These are phyloP conservation scores for Motacilla alba DNA, from an alignment of 2,113 vertebrate genomes.

Conservation along the genomic window DNA sequence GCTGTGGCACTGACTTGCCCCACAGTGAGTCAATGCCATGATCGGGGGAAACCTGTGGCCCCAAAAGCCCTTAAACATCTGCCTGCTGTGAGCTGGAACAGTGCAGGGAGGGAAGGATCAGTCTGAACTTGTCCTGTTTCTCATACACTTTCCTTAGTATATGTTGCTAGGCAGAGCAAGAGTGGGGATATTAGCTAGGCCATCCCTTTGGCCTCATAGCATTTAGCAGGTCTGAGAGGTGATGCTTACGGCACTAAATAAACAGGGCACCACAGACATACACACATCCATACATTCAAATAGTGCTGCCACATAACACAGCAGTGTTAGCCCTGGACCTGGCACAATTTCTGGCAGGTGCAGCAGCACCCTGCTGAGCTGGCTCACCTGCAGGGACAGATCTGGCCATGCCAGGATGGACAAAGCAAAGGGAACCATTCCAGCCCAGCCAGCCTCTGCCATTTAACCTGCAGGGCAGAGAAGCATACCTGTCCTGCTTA, in stretches of 20 bases:
- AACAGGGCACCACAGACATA: rapidly evolving
- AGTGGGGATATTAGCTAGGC: neutral
- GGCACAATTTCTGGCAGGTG: neutral
- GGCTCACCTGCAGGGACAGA: neutral
- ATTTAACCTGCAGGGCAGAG: neutral
- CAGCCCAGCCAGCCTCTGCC: neutral
- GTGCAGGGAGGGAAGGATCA: neutral
- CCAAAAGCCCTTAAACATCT: neutral
- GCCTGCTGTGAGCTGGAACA: neutral
- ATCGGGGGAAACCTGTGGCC: neutral
- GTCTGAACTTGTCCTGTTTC: conserved; percentile 2
- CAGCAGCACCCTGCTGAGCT: neutral
- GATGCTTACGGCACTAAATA: neutral
- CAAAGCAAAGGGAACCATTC: neutral
- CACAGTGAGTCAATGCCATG: neutral
- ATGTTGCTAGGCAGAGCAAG: neutral
- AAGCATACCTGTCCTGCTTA: neutral
- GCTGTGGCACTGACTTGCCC: neutral
- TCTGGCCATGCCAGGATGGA: neutral
- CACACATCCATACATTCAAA: neutral
- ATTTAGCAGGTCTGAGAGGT: neutral
- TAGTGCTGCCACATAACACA: neutral
- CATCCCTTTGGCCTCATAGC: neutral
- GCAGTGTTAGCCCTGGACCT: neutral
- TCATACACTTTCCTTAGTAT: neutral